Conservation (phyloP, 2,113 vertebrate species). For the Grallaria varia region DNA sequence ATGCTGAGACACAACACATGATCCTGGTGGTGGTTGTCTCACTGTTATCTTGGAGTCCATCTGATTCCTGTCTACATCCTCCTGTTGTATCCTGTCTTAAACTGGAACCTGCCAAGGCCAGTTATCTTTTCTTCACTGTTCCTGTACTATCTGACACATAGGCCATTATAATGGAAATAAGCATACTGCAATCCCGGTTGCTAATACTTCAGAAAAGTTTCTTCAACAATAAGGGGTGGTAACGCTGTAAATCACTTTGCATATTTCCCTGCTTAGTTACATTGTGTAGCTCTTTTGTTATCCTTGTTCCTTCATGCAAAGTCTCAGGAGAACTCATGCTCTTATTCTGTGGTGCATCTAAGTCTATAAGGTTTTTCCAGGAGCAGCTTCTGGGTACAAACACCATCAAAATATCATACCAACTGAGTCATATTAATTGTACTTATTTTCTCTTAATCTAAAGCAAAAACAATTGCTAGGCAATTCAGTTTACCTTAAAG, state of each 20-base stretch:
- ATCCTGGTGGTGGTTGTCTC: not conserved
- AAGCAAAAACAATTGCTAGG: not conserved
- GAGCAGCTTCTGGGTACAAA: not conserved
- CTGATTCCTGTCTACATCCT: not conserved
- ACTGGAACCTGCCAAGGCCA: not conserved
- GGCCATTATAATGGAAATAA: not conserved
- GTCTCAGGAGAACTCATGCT: not conserved
- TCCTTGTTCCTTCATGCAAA: not conserved
- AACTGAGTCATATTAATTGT: slow-evolving; percentile 25
- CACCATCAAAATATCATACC: not conserved
- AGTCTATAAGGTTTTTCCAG: not conserved
- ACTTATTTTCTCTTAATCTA: slow-evolving; percentile 21
- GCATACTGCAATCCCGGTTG: not conserved
- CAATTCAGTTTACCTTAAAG: not conserved
- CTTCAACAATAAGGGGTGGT: not conserved
- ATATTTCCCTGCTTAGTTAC: not conserved
- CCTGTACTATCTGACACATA: not conserved
- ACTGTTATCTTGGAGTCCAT: not conserved
- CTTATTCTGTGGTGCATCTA: not conserved
- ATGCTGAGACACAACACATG: not conserved
- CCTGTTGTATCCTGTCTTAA: not conserved
- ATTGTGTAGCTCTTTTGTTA: not conserved
- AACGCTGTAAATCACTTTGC: not conserved
- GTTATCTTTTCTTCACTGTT: not conserved
- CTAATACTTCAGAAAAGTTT: not conserved